Evolutionary conservation across 2,113 vertebrate genomes (phyloP).

Genomic region (Platysternon megacephalum): DNA sequence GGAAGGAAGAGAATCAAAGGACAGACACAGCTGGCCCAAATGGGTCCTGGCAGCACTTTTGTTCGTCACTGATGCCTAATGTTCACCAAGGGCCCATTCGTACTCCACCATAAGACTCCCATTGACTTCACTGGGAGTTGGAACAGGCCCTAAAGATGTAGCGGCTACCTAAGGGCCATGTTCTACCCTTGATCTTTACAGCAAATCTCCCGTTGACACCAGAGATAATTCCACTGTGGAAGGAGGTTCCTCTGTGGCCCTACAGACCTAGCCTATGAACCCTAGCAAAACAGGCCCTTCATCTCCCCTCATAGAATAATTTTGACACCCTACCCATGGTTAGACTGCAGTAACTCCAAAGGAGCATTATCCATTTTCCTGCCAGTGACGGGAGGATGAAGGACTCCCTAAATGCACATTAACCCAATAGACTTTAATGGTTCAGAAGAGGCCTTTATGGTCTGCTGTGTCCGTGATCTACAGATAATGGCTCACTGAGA

Average conservation of each 20-base stretch:
- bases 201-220: not conserved
- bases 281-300: too few relatives aligned
- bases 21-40: too few relatives aligned
- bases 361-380: constrained; percentile 21
- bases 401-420: constrained; percentile 66
- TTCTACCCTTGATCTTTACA: not conserved
- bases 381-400: constrained; percentile 57
- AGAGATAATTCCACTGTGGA: not conserved
- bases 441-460: constrained; percentile 70
- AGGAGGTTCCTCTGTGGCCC: not conserved
- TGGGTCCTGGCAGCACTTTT: too few relatives aligned
- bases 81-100: too few relatives aligned
- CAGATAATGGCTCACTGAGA: constrained; percentile 64
- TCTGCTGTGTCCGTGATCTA: constrained; percentile 65
- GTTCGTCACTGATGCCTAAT: too few relatives aligned
- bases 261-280: too few relatives aligned
- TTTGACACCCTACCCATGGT: fast-evolving
- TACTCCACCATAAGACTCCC: too few relatives aligned
- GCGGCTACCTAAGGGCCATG: fast-evolving
- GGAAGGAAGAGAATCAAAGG: too few relatives aligned
- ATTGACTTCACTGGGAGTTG: not conserved
- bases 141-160: not conserved
- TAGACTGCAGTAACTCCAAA: not conserved
- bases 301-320: too few relatives aligned
- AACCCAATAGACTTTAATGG: constrained; percentile 74